Base-by-base conservation (phyloP, 2,888 invertebrate species). In the Cyclophora punctaria region DNA sequence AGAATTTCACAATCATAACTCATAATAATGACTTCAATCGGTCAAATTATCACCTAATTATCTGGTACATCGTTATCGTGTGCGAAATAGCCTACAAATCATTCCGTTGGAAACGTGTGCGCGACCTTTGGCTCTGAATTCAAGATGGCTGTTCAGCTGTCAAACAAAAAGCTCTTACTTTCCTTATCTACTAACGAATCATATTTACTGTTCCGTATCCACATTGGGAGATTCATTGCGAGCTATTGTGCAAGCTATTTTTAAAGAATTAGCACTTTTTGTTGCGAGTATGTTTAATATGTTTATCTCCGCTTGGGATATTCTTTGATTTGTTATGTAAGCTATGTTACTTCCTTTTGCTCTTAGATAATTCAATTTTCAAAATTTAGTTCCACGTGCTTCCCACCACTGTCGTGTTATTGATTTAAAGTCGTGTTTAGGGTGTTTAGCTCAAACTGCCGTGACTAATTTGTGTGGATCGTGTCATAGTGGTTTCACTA, bases 101-200 rank as follows among this genome's bases (percentile, higher is more conserved):
- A 73, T 69, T 69, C 68, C 64, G 69, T 69, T 72, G 82, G 71
- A 83, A 83, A 83, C 66, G 72, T 69, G 74, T 75, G 68, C 71
- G 57, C 73, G 76, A 85, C 80, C 86, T 83, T 67, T 86, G 85
- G 79, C 81, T 79, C 72, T 66, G 63, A 73, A 78, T 71, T 59
- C 74, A 83, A 85, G 73, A 85, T 83, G 84, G 83, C 78, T 62
- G 75, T 66, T 52, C 59, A 68, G 68, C 78, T 82, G 83, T 81
- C 83, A 80, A 79, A 82, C 70, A 74, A 72, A 75, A 78, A 71
- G 73, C 80, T 81, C 75, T 80, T 79, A 80, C 81, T 84, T 84
- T 83, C 80, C 75, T 66, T 81, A 80, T 77, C 78, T 67, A 66
- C 60, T 76, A 73, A 76, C 71, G 69, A 78, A 80, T 77, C 75